These are phyloP conservation scores for Hecatera dysodea DNA, from an alignment of 2,888 invertebrate species.

Conservation along the genomic window DNA sequence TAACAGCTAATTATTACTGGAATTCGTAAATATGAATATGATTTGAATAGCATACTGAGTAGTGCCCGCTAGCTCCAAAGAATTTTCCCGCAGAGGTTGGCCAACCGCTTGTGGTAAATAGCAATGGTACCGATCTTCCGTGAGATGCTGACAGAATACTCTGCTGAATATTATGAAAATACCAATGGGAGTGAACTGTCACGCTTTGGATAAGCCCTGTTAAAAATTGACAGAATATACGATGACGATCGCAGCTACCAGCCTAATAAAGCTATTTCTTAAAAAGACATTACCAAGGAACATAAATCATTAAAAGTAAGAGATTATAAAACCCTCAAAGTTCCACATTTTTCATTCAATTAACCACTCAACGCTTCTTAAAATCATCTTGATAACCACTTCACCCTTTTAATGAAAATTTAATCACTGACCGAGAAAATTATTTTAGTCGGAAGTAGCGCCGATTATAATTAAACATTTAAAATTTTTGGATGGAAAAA, in stretches of 20 bases:
- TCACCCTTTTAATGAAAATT: constrained; percentile 68
- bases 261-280: constrained; percentile 8
- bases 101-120: neutral
- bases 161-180: too few relatives aligned
- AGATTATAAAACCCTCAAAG: constrained; percentile 44
- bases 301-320: constrained; percentile 51
- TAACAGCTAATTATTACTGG: neutral
- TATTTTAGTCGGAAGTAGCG: constrained; percentile 41
- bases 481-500: neutral
- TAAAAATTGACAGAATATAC: too few relatives aligned
- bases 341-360: constrained; percentile 67
- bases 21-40: neutral
- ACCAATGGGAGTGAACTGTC: neutral
- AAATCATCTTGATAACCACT: constrained; percentile 63
- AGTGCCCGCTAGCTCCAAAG: neutral
- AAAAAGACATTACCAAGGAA: constrained; percentile 15
- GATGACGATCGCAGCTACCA: neutral
- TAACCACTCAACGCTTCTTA: constrained; percentile 61
- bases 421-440: constrained; percentile 60
- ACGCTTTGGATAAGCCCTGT: too few relatives aligned
- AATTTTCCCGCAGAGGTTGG: neutral
- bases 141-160: too few relatives aligned
- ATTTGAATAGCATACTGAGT: neutral
- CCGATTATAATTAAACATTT: constrained; percentile 30
- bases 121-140: neutral